Base-by-base conservation (phyloP, 2,888 invertebrate species). In the Clusia tigrina region DNA sequence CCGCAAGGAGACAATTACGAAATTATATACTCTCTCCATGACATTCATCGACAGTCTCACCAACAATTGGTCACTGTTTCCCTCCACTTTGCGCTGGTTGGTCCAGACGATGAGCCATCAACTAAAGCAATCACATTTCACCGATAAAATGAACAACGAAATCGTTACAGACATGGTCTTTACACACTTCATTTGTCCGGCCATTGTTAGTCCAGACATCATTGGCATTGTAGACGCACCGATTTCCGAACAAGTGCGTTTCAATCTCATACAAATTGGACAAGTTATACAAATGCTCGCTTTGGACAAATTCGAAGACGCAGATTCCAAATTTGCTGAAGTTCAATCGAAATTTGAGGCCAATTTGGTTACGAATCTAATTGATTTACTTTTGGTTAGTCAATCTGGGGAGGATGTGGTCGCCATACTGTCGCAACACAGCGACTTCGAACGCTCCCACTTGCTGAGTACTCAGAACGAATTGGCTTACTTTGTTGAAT, bases 121-220 rank as follows among this genome's bases (percentile, higher is more conserved):
- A 67, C 82, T 92, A 26, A 86, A 87, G 17, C 89, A 90, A 71
- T 86, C 86, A 20, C 73, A 70, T 20, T 77, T 80, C 64, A 77
- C 76, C 38, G 82, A 81, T 22, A 80, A 80, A 65, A 78, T 78
- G 26, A 85, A 86, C 54, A 85, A 86, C 46, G 86, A 86, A 61
- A 91, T 98, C 72, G 94, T 95, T 79, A 94, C 94, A 0, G 98
- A 99, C 79, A 86, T 99, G 63, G 92, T 98, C 24, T 92, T 98
- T 80, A 94, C 94, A 10, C 89, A 93, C 80, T 96, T 97, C 80
- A 92, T 99, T 64, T 98, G 98, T 78, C 97, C 97, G 2, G 98
- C 97, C 0, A 94, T 99, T 60, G 92, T 96, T 55, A 95, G 95
- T 85, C 98, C 98, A 0, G 98, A 98, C 81, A 92, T 95, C 1